Base-by-base conservation (phyloP, 1,140 invertebrate species). In the Ganaspis sp. region DNA sequence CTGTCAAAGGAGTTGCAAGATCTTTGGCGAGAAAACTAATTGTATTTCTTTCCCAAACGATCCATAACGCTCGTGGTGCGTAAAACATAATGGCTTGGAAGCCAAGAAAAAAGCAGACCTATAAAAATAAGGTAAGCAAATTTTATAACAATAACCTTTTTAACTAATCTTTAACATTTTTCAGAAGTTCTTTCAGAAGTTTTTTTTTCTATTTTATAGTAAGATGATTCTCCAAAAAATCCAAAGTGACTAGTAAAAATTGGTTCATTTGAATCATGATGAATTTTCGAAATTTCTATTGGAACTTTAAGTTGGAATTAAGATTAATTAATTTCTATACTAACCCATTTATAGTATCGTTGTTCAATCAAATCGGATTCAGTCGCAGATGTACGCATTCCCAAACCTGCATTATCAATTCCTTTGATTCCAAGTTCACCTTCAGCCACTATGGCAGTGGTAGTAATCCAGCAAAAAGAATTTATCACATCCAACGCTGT, bases 341-440 rank as follows among this genome's bases (percentile, higher is more conserved):
- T 81, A 49, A 94, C 93, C 93, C 93, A 94, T 84, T 94, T 94
- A 81, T 94, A 94, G 88, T 94, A 94, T 70, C 92, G 92, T 82
- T 93, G 92, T 86, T 92, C 90, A 80, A 89, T 89, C 42, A 91
- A 88, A 73, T 92, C 85, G 74, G 92, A 90, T 81, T 83, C 73
- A 15, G 81, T 76, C 12, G 86, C 75, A 15, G 87, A 88, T 72
- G 86, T 86, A 45, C 87, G 87, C 21, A 88, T 87, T 26, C 86
- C 85, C 5, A 87, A 87, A 72, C 80, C 82, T 3, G 84, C 84
- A 38, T 88, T 82, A 64, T 82, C 58, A 17, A 79, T 80, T 69
- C 88, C 87, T 45, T 84, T 79, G 54, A 84, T 81, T 21, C 85
- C 86, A 17, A 70, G 76, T 53, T 88, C 76, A 76, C 84, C 85